Percentiles rank a stretch among this genome's conserved stretches.
These are phyloP conservation scores for Nannoperca australis DNA, from an alignment of 2,797 vertebrate genomes.

Conservation along the genomic window DNA sequence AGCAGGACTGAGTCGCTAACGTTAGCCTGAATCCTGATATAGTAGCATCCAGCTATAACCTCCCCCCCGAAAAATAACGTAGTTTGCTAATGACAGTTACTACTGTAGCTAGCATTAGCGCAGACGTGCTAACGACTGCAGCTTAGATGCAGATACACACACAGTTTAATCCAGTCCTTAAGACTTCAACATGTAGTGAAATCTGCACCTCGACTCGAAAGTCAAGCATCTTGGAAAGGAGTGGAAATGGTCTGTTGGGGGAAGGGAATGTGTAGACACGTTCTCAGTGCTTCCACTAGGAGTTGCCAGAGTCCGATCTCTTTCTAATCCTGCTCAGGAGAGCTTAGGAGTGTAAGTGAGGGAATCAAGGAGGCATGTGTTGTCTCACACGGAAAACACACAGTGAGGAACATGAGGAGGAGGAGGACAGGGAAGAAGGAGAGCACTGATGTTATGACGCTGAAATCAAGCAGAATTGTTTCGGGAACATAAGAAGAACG, in stretches of 20 bases:
- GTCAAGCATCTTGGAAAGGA: background rate
- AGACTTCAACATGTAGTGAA: background rate
- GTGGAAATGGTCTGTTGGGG: background rate
- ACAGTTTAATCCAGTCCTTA: too few species aligned
- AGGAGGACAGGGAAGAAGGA: constrained; percentile 11
- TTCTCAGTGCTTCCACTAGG: background rate
- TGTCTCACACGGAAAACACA: constrained; percentile 5
- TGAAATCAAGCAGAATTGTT: constrained; percentile 48
- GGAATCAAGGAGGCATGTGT: constrained; percentile 2
- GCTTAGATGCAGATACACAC: background rate
- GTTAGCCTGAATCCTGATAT: too few species aligned
- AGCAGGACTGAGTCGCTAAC: too few species aligned
- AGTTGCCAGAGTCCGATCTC: constrained; percentile 18
- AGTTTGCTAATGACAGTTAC: background rate
- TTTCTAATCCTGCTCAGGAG: constrained; percentile 1
- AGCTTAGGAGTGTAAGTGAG: constrained; percentile 19
- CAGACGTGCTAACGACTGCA: background rate
- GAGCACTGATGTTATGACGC: constrained; percentile 29
- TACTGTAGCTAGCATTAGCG: background rate
- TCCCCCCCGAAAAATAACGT: too few species aligned
- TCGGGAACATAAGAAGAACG: constrained; percentile 22
- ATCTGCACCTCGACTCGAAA: background rate
- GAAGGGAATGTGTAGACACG: background rate
- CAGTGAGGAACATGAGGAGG: constrained; percentile 17
- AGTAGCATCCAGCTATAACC: too few species aligned